Evolutionary conservation across 2,888 invertebrate species (phyloP), one percentile per base, ranked within the genome.

Genomic region (Heliconius sara): DNA sequence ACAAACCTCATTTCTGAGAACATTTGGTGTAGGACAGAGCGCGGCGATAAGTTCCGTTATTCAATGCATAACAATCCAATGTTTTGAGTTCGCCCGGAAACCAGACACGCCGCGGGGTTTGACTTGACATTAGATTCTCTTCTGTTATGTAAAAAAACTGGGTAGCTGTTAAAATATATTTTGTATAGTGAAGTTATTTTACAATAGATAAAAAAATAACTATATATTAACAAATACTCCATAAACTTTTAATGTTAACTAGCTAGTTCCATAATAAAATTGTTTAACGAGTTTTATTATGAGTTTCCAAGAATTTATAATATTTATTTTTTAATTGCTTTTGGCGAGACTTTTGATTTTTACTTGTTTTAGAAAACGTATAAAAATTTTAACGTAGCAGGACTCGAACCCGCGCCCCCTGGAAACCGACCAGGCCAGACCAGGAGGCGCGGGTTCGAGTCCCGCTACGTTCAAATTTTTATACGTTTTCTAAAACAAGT

Each of bases 241-340:
- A n/a, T 60, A 60, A n/a, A 60, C 7, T n/a, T 60, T 1, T 60
- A 27, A 25, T 63, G 6, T 63, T 63, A 52, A 52, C 19, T 52
- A 52, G 52, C 19, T 52, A 63, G 25, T 25, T 60, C 22, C 34
- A 43, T 68, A 68, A 68, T 68, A n/a, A 43, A 39, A 25, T 68
- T n/a, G 39, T 68, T 43, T 43, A 43, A 68, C 43, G 68, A 68
- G 13, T 68, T 68, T 68, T 68, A 43, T 43, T 68, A 68, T 25
- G 43, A 43, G n/a, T n/a, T 43, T 43, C 43, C 13, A 43, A 39
- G n/a, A 68, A 68, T 39, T 68, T 68, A 68, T 43, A 43, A 43
- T 25, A 68, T 43, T 43, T 25, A 25, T 43, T 68, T 67, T 43
- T 43, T 68, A 39, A 68, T 39, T 39, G n/a, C 68, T 30, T 68